Evolutionary conservation across 2,797 vertebrate species (phyloP).

Genomic region (Myotis pilosus): DNA sequence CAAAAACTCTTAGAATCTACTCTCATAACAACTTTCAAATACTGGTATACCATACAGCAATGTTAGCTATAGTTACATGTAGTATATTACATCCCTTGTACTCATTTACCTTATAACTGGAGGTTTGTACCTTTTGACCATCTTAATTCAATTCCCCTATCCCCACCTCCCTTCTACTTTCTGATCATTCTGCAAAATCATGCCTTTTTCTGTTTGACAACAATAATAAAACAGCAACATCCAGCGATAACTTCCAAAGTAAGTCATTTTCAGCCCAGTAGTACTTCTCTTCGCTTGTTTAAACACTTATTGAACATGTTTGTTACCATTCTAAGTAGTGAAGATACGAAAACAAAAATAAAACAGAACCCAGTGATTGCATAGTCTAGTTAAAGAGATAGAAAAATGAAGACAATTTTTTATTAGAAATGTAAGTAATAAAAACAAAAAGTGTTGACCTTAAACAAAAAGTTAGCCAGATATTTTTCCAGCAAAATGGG

Average conservation of each 20-base stretch:
- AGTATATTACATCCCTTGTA: background rate
- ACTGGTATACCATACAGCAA: background rate
- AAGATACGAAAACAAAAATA: background rate
- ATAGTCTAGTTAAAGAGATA: background rate
- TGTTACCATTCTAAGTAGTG: background rate
- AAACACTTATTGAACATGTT: background rate
- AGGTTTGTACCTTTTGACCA: background rate
- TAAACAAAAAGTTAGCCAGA: background rate
- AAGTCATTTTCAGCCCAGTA: background rate
- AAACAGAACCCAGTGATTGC: background rate
- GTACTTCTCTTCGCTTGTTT: background rate
- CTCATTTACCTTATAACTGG: background rate
- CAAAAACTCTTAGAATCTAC: background rate
- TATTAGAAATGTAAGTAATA: background rate
- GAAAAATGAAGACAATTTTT: background rate
- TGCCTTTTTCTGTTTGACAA: background rate
- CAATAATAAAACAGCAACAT: background rate
- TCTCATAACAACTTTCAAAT: background rate
- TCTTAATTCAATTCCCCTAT: background rate
- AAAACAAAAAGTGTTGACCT: background rate
- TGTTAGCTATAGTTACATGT: background rate
- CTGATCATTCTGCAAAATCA: background rate
- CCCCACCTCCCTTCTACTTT: background rate
- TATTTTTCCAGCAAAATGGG: background rate
- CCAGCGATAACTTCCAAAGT: background rate